These are phyloP conservation scores for Mus spicilegus DNA, from an alignment of 2,113 vertebrate species.

Conservation along the genomic window DNA sequence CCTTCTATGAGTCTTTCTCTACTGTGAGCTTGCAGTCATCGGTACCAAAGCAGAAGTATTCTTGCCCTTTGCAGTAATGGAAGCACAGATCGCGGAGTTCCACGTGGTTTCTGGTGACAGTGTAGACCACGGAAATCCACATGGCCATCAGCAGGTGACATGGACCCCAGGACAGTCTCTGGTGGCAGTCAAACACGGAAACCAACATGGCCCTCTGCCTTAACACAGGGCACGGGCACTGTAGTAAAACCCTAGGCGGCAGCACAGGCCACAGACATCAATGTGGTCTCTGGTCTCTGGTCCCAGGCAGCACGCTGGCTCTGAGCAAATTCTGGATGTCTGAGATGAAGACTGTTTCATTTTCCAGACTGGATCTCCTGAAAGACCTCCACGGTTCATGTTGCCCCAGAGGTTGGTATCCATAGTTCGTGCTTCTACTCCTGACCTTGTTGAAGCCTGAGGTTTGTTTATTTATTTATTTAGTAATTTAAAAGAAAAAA, in stretches of 20 bases:
- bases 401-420: not conserved
- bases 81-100: not conserved
- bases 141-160: not conserved
- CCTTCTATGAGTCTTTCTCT: not conserved
- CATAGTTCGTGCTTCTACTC: not conserved
- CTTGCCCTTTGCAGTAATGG: not conserved
- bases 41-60: not conserved
- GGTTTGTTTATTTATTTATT: not conserved
- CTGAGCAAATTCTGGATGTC: not conserved
- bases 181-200: not conserved
- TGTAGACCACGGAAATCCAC: not conserved
- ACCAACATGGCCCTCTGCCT: not conserved
- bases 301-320: not conserved
- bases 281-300: not conserved
- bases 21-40: not conserved
- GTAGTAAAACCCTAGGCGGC: not conserved
- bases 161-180: not conserved
- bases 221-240: not conserved
- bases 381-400: not conserved
- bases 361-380: not conserved
- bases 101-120: not conserved
- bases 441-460: not conserved
- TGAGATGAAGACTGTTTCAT: not conserved
- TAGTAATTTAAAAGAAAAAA: no score
- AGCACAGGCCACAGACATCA: not conserved